A percentile compares a stretch with the other conserved stretches of the same genome.
phyloP scores from a whole-genome alignment of 2,113 vertebrate genomes.

The Megaceryle torquata region DNA sequence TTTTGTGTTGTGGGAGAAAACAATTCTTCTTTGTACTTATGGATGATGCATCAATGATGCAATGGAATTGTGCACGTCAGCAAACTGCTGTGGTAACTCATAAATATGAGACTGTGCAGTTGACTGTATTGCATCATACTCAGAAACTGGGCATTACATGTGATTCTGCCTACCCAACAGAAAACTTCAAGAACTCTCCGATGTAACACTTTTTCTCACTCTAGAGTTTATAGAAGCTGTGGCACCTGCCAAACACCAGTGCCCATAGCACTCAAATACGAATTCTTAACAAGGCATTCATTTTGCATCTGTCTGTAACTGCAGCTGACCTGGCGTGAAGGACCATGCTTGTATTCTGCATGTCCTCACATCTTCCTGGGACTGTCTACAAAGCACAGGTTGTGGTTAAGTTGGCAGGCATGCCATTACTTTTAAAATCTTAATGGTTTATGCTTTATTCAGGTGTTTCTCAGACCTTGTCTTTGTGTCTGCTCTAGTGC shows the following conservation, averaged over 20 bases:
- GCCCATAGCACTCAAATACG: not conserved
- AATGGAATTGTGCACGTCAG: not conserved
- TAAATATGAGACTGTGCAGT: not conserved
- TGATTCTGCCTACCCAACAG: not conserved
- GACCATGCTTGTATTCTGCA: fast-evolving
- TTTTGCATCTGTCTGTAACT: fast-evolving
- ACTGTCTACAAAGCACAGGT: not conserved
- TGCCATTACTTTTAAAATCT: not conserved
- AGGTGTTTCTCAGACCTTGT: not conserved
- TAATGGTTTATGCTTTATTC: not conserved
- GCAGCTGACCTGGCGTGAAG: not conserved
- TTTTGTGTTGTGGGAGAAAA: not conserved
- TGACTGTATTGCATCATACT: not conserved
- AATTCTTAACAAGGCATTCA: not conserved
- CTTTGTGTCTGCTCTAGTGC: not conserved
- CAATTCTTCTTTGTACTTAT: not conserved
- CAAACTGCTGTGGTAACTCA: not conserved
- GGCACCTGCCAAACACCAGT: not conserved
- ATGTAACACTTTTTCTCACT: not conserved
- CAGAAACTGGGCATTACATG: not conserved
- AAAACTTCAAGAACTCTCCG: not conserved
- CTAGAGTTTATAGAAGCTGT: not conserved
- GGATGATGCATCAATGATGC: not conserved
- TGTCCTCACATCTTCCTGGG: not conserved
- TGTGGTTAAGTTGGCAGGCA: not conserved